A percentile compares a stretch with the other conserved stretches of the same genome.
These are phyloP conservation scores for Macrobrachium nipponense DNA, from an alignment of 1,140 invertebrate genomes.

Conservation along the genomic window DNA sequence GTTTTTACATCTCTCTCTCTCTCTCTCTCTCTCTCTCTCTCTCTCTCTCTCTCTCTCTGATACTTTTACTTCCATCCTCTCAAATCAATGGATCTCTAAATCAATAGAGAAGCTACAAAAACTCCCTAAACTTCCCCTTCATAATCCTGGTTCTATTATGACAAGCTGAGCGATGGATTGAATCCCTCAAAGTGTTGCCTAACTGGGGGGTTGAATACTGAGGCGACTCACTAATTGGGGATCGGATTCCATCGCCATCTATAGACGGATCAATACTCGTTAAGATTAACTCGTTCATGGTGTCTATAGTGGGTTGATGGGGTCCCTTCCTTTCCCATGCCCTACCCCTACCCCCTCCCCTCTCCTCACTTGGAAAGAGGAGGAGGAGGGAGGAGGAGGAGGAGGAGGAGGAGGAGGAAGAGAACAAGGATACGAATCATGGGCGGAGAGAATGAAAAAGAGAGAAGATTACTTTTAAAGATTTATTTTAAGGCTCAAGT, in stretches of 20 bases:
- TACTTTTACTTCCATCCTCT: constrained; percentile 11
- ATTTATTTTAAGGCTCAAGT: too few relatives aligned
- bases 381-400: too few relatives aligned
- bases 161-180: constrained; percentile 46
- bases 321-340: neutral
- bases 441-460: too few relatives aligned
- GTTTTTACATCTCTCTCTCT: too few relatives aligned
- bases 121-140: constrained; percentile 39
- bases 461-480: too few relatives aligned
- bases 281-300: constrained; percentile 50
- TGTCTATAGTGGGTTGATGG: neutral
- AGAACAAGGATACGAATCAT: too few relatives aligned
- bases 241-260: constrained; percentile 55
- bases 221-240: constrained; percentile 51
- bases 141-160: constrained; percentile 52
- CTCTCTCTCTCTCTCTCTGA: too few relatives aligned
- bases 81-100: constrained; percentile 27
- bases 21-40: too few relatives aligned
- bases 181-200: constrained; percentile 56
- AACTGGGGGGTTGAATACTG: constrained; percentile 54
- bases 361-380: too few relatives aligned
- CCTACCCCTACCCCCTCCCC: too few relatives aligned
- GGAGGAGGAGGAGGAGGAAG: too few relatives aligned
- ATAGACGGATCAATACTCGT: constrained; percentile 52
- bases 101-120: constrained; percentile 12